Percentiles rank a stretch among this genome's conserved stretches.
These are phyloP conservation scores for Polypedilum pembai DNA, from an alignment of 1,140 invertebrate species.

Conservation along the genomic window DNA sequence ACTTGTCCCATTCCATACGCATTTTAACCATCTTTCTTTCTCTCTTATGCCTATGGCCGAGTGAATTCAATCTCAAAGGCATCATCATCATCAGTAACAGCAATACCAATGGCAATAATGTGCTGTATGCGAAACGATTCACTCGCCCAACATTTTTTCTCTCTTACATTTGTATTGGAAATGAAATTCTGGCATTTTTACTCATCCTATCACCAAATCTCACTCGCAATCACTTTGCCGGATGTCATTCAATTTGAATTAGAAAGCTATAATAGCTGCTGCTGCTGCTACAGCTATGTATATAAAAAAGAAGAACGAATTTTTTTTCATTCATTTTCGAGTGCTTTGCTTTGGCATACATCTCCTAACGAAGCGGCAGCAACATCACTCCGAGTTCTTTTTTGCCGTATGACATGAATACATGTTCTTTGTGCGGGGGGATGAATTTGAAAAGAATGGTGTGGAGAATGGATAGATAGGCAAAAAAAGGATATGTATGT, in stretches of 20 bases:
- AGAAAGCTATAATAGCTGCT: slow-evolving; percentile 25
- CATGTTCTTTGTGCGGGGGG: not conserved
- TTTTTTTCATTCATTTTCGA: slow-evolving; percentile 10
- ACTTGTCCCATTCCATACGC: not conserved
- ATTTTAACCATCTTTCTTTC: not conserved
- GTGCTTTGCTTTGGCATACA: not conserved
- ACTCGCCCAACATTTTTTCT: no score
- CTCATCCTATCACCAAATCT: not conserved
- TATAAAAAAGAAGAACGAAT: slow-evolving; percentile 2
- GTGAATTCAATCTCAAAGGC: not conserved
- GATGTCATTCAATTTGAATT: slow-evolving; percentile 27
- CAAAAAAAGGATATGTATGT: slow-evolving; percentile 3
- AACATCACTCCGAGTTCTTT: slow-evolving; percentile 11
- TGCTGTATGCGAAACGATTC: no score
- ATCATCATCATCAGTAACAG: not conserved
- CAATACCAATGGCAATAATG: no score
- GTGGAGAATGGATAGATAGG: not conserved
- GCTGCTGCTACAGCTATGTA: no score
- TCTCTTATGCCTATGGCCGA: not conserved
- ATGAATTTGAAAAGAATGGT: slow-evolving; percentile 15
- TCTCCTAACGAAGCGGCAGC: slow-evolving; percentile 8
- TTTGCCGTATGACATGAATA: slow-evolving; percentile 17
- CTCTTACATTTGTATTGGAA: no score
- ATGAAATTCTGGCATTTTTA: not conserved
- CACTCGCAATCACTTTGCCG: slow-evolving; percentile 18